phyloP scores from a whole-genome alignment of 2,113 vertebrate genomes.

The Bubo scandiacus region DNA sequence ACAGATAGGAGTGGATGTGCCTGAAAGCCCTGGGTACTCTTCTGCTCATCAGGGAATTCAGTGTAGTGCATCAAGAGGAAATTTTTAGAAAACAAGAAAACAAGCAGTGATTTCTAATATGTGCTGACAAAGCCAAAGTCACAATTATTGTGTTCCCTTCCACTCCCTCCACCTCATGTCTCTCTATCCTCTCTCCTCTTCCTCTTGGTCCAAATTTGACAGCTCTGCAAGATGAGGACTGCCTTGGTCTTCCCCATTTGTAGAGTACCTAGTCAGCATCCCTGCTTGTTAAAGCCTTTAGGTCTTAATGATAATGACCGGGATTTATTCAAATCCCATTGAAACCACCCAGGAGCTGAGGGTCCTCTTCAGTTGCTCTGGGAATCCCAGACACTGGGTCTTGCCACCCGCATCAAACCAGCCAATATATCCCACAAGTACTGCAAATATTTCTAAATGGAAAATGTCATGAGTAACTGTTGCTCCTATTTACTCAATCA shows the following conservation, averaged over 20 bases:
- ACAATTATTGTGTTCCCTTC: background rate
- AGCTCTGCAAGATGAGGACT: background rate
- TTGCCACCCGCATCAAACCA: background rate
- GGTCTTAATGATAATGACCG: background rate
- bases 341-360: background rate
- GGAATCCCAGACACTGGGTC: background rate
- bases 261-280: background rate
- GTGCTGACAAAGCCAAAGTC: background rate
- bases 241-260: background rate
- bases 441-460: background rate
- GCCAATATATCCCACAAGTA: background rate
- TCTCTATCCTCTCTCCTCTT: background rate
- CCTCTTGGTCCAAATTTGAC: background rate
- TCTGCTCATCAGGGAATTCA: background rate
- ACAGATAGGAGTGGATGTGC: background rate
- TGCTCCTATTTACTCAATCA: background rate
- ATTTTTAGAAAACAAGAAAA: background rate
- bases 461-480: background rate
- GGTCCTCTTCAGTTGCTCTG: background rate
- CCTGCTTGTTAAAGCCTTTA: background rate
- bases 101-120: background rate
- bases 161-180: background rate
- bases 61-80: background rate
- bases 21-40: background rate
- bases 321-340: background rate